These are phyloP conservation scores for Clusia tigrina DNA, from an alignment of 2,888 invertebrate species.

Conservation along the genomic window DNA sequence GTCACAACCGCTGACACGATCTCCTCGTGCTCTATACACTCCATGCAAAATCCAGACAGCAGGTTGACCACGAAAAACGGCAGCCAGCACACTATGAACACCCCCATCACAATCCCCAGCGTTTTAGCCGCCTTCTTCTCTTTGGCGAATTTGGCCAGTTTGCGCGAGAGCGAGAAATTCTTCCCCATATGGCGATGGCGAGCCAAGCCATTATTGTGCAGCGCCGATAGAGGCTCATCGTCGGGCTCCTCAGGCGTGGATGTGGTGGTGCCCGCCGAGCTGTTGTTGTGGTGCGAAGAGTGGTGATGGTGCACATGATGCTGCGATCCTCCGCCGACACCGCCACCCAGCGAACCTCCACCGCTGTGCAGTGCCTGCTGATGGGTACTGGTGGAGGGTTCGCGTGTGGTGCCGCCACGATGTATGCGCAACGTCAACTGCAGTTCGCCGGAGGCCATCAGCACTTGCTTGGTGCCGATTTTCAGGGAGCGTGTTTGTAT, in stretches of 20 bases:
- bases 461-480: conserved; percentile 89
- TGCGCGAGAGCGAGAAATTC: conserved; percentile 91
- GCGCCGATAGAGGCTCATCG: conserved; percentile 77
- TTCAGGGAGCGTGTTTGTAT: conserved; percentile 90
- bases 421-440: conserved; percentile 92
- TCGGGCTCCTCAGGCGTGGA: conserved; percentile 73
- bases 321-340: conserved; percentile 51
- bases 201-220: conserved; percentile 79
- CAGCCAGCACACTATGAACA: conserved; percentile 96
- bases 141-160: conserved; percentile 93
- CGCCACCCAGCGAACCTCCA: conserved; percentile 59
- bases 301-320: conserved; percentile 60
- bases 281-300: conserved; percentile 57
- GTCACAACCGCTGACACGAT: conserved; percentile 88
- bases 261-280: conserved; percentile 64
- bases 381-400: conserved; percentile 62
- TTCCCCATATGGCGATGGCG: conserved; percentile 80
- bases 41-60: conserved; percentile 86
- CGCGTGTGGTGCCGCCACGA: conserved; percentile 82
- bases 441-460: conserved; percentile 83
- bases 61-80: conserved; percentile 97
- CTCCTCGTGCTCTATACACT: conserved; percentile 88
- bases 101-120: conserved; percentile 95
- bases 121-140: conserved; percentile 98
- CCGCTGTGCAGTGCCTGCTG: conserved; percentile 50